These are phyloP conservation scores for Limnothrissa miodon DNA, from an alignment of 2,113 vertebrate genomes.

Conservation along the genomic window DNA sequence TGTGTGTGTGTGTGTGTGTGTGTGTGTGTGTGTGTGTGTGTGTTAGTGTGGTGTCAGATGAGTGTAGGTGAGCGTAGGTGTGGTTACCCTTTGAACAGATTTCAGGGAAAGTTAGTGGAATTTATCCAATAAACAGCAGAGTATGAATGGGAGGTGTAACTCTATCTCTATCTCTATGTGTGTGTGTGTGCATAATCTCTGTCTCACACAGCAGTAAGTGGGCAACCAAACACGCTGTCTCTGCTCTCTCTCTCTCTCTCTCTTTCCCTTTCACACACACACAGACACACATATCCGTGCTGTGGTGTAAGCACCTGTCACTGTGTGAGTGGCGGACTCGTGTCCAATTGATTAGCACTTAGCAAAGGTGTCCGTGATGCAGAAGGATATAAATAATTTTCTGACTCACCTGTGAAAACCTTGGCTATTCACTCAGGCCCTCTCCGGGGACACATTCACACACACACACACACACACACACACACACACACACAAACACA, in stretches of 20 bases:
- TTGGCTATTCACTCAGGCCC: neutral
- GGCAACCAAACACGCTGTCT: no score
- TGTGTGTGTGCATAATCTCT: neutral
- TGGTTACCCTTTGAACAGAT: neutral
- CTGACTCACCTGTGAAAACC: neutral
- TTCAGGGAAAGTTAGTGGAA: neutral
- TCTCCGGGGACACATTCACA: neutral
- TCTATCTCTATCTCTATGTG: constrained; percentile 10
- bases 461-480: neutral
- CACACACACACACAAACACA: neutral
- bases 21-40: neutral
- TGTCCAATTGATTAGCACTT: neutral
- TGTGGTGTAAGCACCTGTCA: neutral
- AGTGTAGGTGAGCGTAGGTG: neutral
- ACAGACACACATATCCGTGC: neutral
- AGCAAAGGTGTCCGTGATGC: neutral
- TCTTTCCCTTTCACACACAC: neutral
- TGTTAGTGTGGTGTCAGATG: neutral
- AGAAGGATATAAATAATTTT: neutral
- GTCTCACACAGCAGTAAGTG: neutral
- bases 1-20: constrained; percentile 2
- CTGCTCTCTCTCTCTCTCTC: no score
- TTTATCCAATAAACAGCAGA: neutral
- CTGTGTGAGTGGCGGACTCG: neutral
- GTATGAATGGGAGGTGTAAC: neutral